These are phyloP conservation scores for Parascotia fuliginaria DNA, from an alignment of 2,888 invertebrate genomes.

Conservation along the genomic window DNA sequence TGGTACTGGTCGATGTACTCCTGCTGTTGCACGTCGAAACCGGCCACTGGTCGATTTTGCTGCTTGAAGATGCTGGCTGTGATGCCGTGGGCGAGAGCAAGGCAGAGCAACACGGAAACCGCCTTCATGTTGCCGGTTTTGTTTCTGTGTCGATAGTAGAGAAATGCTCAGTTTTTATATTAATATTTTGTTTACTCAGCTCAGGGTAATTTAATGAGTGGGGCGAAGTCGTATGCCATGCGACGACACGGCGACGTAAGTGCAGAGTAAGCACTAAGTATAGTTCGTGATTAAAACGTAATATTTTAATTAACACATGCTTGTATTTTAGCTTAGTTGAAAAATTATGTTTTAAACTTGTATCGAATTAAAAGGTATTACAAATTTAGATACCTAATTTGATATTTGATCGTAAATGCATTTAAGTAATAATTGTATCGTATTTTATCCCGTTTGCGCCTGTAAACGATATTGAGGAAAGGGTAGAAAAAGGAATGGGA, in stretches of 20 bases:
- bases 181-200: conserved; percentile 50
- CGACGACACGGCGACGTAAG: conserved; percentile 10
- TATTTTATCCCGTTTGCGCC: no score
- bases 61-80: conserved; percentile 69
- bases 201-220: conserved; percentile 13
- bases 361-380: neutral
- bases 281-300: neutral
- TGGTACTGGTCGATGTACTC: conserved; percentile 50
- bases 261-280: conserved; percentile 35
- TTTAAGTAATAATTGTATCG: no score
- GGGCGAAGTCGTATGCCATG: conserved; percentile 2
- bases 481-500: no score
- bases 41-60: conserved; percentile 47
- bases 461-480: no score
- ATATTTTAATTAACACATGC: neutral
- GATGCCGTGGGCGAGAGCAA: conserved; percentile 63
- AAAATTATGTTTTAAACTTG: neutral
- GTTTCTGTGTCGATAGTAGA: conserved; percentile 40
- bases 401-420: no score
- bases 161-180: conserved; percentile 54
- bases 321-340: conserved; percentile 37
- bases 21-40: conserved; percentile 51
- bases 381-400: no score
- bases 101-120: conserved; percentile 65
- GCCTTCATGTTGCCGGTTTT: conserved; percentile 71